A percentile compares a stretch with the other conserved stretches of the same genome.
phyloP scores from a whole-genome alignment of 2,888 invertebrate species.

The Scaptomyza caliginosa region DNA sequence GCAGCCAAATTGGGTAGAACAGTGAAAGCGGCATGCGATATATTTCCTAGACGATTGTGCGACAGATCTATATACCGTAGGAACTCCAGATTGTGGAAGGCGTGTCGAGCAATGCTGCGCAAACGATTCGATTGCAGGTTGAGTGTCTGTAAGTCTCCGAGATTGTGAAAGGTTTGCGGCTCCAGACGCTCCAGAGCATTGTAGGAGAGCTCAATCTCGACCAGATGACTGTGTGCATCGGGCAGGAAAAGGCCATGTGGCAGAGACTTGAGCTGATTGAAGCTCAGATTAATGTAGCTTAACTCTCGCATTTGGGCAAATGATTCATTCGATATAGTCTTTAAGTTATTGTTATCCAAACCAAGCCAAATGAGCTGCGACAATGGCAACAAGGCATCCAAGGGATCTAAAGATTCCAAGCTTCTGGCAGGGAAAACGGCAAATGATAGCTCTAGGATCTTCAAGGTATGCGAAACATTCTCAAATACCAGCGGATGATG shows the following conservation, averaged over 20 bases:
- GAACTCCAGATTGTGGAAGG: slow-evolving; percentile 91
- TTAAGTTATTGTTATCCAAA: slow-evolving; percentile 94
- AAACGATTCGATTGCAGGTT: slow-evolving; percentile 92
- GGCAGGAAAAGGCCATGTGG: slow-evolving; percentile 88
- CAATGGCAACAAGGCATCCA: slow-evolving; percentile 90
- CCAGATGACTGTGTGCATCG: slow-evolving; percentile 89
- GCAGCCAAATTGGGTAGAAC: slow-evolving; percentile 90
- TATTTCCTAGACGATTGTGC: slow-evolving; percentile 90
- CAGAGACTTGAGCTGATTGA: slow-evolving; percentile 90
- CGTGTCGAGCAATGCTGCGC: slow-evolving; percentile 88
- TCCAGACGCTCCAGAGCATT: slow-evolving; percentile 90
- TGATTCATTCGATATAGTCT: slow-evolving; percentile 89
- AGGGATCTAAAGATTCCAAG: slow-evolving; percentile 86
- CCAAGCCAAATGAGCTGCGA: slow-evolving; percentile 92
- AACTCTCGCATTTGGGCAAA: slow-evolving; percentile 88
- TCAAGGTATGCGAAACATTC: slow-evolving; percentile 90
- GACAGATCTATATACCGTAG: slow-evolving; percentile 93
- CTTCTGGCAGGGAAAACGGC: slow-evolving; percentile 88
- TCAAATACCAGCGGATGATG: slow-evolving; percentile 92
- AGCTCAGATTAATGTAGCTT: slow-evolving; percentile 93
- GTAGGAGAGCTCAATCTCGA: slow-evolving; percentile 92
- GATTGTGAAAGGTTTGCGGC: slow-evolving; percentile 88
- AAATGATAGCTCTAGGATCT: slow-evolving; percentile 93
- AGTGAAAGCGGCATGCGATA: slow-evolving; percentile 90
- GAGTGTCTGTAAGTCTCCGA: slow-evolving; percentile 90